Conservation (phyloP, 53 echinoderm and acorn worm species). For the Holothuria leucospilota region DNA sequence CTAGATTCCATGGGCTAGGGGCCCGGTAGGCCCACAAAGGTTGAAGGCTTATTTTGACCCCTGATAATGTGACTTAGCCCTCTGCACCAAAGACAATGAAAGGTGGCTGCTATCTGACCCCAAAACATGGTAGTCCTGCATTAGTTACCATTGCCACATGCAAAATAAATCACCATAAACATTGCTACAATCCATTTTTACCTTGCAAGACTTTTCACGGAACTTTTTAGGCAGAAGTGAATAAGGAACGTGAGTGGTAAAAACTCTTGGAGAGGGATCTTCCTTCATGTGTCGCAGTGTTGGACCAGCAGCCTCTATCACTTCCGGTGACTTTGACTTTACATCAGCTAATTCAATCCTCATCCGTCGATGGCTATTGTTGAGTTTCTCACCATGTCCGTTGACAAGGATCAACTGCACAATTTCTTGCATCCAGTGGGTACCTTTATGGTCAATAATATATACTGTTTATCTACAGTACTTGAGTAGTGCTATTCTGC, state of each 20-base stretch:
- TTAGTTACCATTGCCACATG: no score
- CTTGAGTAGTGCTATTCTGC: no score
- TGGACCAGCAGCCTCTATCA: background rate
- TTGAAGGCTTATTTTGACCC: no score
- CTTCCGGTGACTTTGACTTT: background rate
- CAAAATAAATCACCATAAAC: no score
- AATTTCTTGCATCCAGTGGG: constrained; percentile 18
- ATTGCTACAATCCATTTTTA: background rate
- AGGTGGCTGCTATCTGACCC: no score
- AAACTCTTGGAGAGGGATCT: background rate
- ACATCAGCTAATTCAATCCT: background rate
- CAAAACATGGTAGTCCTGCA: no score
- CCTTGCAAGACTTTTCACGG: background rate
- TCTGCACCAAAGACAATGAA: no score
- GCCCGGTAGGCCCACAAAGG: no score
- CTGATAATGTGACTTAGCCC: no score
- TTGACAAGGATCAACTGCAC: background rate
- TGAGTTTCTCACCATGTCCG: background rate
- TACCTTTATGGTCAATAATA: background rate
- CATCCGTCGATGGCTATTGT: background rate
- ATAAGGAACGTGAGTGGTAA: background rate
- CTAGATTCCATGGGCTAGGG: no score
- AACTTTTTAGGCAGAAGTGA: background rate
- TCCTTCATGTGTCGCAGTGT: background rate
- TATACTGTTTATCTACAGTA: no score